Conservation (phyloP, 2,888 invertebrate genomes). For the Helicoverpa assulta region DNA sequence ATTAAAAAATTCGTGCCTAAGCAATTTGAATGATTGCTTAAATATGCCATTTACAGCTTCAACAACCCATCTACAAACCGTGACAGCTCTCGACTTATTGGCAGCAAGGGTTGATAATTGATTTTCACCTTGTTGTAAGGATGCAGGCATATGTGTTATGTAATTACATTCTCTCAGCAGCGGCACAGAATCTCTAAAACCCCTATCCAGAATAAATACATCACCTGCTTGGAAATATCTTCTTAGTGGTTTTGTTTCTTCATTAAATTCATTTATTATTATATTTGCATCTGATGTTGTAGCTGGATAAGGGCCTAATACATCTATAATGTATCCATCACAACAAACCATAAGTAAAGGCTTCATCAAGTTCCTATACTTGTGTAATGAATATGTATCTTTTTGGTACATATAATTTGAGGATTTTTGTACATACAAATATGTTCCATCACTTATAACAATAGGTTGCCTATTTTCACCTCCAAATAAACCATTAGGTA, state of each 20-base stretch:
- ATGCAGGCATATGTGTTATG: neutral
- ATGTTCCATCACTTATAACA: conserved; percentile 29
- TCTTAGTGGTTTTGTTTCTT: conserved; percentile 2
- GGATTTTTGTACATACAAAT: conserved; percentile 14
- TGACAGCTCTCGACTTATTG: conserved; percentile 4
- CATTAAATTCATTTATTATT: conserved; percentile 11
- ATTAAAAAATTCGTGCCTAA: conserved; percentile 12
- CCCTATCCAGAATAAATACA: too few relatives aligned
- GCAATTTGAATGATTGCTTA: too few relatives aligned
- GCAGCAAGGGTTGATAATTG: neutral
- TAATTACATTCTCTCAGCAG: conserved; percentile 2
- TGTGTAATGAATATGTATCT: conserved; percentile 8
- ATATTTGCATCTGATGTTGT: conserved; percentile 12
- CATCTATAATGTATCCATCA: conserved; percentile 16
- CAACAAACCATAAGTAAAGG: conserved; percentile 15
- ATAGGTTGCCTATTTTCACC: conserved; percentile 13
- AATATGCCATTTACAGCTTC: too few relatives aligned
- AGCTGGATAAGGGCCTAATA: conserved; percentile 12
- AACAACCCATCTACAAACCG: conserved; percentile 11
- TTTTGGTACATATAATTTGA: conserved; percentile 2
- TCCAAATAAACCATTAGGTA: conserved; percentile 22
- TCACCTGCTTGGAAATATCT: neutral
- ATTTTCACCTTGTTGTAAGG: conserved; percentile 3
- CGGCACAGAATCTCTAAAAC: conserved; percentile 6
- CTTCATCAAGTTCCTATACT: conserved; percentile 10